phyloP scores from a whole-genome alignment of 92 coral and sea anemone genomes.

The Epizoanthus rinbou region DNA sequence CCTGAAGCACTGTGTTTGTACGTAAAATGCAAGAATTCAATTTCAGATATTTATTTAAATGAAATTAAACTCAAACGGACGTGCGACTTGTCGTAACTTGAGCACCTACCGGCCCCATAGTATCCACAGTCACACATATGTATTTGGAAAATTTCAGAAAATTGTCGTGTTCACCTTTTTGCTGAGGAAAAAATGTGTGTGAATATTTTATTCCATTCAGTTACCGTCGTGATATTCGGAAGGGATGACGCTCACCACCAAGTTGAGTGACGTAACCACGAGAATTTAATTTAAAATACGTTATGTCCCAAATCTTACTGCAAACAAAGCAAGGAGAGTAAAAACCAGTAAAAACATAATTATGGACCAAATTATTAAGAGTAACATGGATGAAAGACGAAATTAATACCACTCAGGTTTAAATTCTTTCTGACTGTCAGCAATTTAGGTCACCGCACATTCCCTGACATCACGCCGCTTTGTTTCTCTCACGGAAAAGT shows the following conservation, averaged over 20 bases:
- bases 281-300: constrained; percentile 4
- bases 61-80: no score
- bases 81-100: no score
- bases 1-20: no score
- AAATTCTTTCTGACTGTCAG: neutral
- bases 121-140: no score
- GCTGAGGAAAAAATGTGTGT: no score
- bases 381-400: neutral
- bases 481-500: neutral
- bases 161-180: no score
- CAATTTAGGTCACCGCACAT: neutral
- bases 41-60: no score
- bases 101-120: no score
- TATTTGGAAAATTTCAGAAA: no score
- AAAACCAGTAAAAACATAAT: neutral
- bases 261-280: neutral
- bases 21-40: no score
- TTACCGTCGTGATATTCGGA: neutral
- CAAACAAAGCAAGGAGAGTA: neutral
- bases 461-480: neutral
- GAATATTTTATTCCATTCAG: no score
- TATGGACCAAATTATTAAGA: neutral
- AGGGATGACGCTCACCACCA: neutral
- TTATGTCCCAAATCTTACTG: neutral
- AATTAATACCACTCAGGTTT: neutral